Percentiles rank a stretch among this genome's conserved stretches.
Conservation (phyloP, 2,888 invertebrate genomes). For the Amblyjoppa proteus region DNA sequence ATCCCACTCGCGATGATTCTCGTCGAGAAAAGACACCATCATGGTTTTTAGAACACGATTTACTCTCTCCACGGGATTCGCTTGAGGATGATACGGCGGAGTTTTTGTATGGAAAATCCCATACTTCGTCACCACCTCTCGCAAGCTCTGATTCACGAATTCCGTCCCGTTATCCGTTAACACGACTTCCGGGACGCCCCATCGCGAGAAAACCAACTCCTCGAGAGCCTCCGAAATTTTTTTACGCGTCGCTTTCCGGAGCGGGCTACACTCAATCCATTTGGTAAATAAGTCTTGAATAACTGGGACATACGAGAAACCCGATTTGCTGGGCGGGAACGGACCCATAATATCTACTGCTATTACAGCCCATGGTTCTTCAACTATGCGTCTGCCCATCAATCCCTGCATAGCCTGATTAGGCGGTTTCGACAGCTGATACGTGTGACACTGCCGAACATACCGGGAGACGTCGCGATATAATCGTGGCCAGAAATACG, state of each 20-base stretch:
- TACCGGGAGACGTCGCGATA: conserved; percentile 66
- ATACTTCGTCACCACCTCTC: too few species aligned
- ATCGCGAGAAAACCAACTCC: conserved; percentile 60
- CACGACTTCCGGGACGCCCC: conserved; percentile 67
- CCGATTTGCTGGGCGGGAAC: conserved; percentile 54
- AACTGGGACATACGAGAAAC: conserved; percentile 66
- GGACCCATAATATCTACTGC: conserved; percentile 70
- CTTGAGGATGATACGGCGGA: conserved; percentile 27
- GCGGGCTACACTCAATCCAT: conserved; percentile 62
- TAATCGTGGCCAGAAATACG: conserved; percentile 72
- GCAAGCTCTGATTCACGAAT: conserved; percentile 54
- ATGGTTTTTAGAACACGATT: conserved; percentile 20
- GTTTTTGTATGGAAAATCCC: too few species aligned
- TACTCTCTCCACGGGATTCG: conserved; percentile 37
- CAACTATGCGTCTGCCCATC: conserved; percentile 60
- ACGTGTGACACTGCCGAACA: conserved; percentile 70
- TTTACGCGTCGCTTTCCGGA: conserved; percentile 64
- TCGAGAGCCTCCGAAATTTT: conserved; percentile 60
- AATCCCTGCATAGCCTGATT: conserved; percentile 66
- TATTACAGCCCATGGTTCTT: conserved; percentile 65
- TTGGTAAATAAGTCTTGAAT: conserved; percentile 70
- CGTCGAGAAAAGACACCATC: conserved; percentile 49
- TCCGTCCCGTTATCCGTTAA: conserved; percentile 73
- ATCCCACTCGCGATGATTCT: conserved; percentile 68
- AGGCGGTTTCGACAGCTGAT: conserved; percentile 68